Evolutionary conservation across 2,888 invertebrate genomes (phyloP), one percentile per base, ranked within the genome.

Genomic region (Lobophora halterata): DNA sequence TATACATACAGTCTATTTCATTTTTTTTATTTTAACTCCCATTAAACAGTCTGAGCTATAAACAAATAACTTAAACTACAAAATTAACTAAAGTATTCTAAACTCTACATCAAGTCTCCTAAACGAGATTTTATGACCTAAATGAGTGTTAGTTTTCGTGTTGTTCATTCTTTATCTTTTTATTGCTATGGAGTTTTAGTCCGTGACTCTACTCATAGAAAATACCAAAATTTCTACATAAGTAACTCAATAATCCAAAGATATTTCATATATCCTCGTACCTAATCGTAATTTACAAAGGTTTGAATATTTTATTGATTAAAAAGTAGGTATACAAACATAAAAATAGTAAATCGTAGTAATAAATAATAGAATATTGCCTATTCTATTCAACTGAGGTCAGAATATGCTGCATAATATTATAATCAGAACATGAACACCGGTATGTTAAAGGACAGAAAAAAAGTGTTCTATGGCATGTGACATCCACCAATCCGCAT

Each of bases 61-160:
- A 18, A 34, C 30, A 10, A 7, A 23, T 17, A 31, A 35, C 24
- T 19, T 19, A 20, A 28, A 31, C 24, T 33, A 21, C 21, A 28
- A 43, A n/a, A 37, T 43, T 33, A 43, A 34, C 21, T 21, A 25
- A 42, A 28, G 32, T 19, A 19, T 29, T 33, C 14, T 5, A 14
- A 43, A 34, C 33, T 26, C 26, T 29, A 18, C 26, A 30, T 26
- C 19, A 39, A 39, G 13, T 37, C 29, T 25, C 40, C 7, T 32
- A 39, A 23, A 39, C 21, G 12, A 33, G 26, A 36, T 33, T 43
- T 43, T 43, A 43, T 37, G 4, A 13, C 25, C 26, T 8, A 26
- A 37, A 43, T 42, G 36, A 37, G 36, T 43, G 33, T 30, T 21
- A 18, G 7, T 13, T 11, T 43, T 43, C 43, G 43, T 43, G 43